phyloP scores from a whole-genome alignment of 2,113 vertebrate genomes.

The Gavialis gangeticus region DNA sequence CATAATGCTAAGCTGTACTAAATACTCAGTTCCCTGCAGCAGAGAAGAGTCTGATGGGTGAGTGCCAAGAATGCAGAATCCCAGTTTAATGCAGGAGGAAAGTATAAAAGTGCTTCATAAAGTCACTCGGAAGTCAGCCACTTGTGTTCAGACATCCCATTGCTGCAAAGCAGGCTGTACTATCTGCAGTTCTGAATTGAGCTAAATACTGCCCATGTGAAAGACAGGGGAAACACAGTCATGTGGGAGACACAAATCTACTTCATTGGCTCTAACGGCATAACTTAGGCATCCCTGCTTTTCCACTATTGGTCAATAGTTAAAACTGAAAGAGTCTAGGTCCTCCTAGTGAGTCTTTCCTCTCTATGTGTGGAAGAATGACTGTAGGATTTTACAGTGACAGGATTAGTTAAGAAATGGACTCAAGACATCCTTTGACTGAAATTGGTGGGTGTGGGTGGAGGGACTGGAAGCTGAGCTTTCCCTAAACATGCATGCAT shows the following conservation, averaged over 20 bases:
- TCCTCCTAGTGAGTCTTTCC: conserved; percentile 78
- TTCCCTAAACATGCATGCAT: conserved; percentile 48
- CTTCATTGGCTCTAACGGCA: conserved; percentile 86
- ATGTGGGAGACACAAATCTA: conserved; percentile 83
- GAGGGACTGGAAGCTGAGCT: conserved; percentile 63
- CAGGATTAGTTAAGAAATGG: conserved; percentile 79
- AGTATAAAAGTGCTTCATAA: conserved; percentile 52
- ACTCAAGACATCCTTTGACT: conserved; percentile 77
- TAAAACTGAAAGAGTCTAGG: conserved; percentile 78
- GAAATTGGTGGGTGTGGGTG: conserved; percentile 77
- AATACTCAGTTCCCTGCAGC: conserved; percentile 10
- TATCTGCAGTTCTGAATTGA: conserved; percentile 87
- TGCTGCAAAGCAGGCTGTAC: conserved; percentile 81
- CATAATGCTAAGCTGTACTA: conserved; percentile 21
- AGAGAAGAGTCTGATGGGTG: background rate
- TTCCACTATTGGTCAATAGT: conserved; percentile 86
- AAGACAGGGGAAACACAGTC: conserved; percentile 84
- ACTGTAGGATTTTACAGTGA: conserved; percentile 82
- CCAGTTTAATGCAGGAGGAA: conserved; percentile 43
- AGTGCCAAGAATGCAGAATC: conserved; percentile 72
- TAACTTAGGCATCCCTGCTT: conserved; percentile 83
- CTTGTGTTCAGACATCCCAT: conserved; percentile 80
- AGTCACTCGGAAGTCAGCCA: conserved; percentile 72
- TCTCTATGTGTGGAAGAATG: conserved; percentile 87
- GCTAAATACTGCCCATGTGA: conserved; percentile 83